These are phyloP conservation scores for Onychostoma macrolepis DNA, from an alignment of 2,113 vertebrate genomes.

Conservation along the genomic window DNA sequence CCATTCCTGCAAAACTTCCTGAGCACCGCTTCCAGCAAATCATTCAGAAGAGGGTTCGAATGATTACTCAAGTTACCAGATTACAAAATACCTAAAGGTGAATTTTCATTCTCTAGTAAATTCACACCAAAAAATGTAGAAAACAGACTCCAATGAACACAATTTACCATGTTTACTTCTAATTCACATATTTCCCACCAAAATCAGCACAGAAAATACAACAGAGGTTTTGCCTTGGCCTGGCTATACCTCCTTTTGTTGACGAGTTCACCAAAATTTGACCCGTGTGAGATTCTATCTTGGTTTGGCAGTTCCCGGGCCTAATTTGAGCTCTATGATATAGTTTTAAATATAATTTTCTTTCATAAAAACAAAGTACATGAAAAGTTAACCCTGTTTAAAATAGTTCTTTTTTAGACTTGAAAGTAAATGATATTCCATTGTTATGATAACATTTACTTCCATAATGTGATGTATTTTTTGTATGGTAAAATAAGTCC, in stretches of 20 bases:
- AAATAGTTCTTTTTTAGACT: background rate
- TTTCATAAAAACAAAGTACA: background rate
- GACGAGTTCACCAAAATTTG: background rate
- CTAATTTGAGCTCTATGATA: background rate
- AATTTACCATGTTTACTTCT: background rate
- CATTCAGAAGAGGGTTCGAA: background rate
- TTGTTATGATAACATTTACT: background rate
- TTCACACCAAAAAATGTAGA: background rate
- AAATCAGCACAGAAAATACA: background rate
- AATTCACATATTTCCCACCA: background rate
- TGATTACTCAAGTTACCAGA: constrained; percentile 20
- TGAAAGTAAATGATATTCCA: background rate
- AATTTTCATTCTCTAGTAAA: background rate
- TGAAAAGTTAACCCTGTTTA: background rate
- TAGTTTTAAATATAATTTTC: background rate
- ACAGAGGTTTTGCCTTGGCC: background rate
- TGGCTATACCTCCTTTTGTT: background rate
- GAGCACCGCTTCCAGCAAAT: background rate
- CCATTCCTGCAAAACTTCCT: constrained; percentile 71
- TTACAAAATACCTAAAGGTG: background rate
- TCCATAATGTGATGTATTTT: background rate
- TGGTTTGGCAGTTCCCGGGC: too few species aligned
- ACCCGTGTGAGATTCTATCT: background rate
- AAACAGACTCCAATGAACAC: background rate
- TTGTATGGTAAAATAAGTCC: background rate